Conservation (phyloP, 2,888 invertebrate species). For the Tetranychus truncatus region DNA sequence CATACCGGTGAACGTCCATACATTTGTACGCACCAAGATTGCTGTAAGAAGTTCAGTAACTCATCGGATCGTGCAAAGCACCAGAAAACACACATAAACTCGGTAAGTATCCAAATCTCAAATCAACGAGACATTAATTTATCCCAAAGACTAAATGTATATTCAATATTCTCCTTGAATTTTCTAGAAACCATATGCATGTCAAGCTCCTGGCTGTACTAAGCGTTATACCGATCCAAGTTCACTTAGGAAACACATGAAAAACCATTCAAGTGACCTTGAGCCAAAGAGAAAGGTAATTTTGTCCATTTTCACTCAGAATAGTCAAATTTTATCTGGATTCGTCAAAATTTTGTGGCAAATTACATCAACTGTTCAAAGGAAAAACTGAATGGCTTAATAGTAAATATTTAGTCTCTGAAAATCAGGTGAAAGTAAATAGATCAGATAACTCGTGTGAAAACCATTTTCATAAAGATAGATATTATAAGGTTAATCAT, state of each 20-base stretch:
- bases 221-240: slow-evolving; percentile 42
- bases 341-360: no score
- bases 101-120: slow-evolving; percentile 46
- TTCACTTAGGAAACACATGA: slow-evolving; percentile 41
- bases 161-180: background rate
- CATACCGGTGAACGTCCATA: slow-evolving; percentile 94
- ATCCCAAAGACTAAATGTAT: background rate
- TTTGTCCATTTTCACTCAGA: no score
- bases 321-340: no score
- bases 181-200: slow-evolving; percentile 40
- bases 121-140: background rate
- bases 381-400: no score
- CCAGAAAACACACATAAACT: slow-evolving; percentile 92
- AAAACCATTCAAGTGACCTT: slow-evolving; percentile 29
- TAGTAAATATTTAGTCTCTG: no score
- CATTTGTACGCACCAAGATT: slow-evolving; percentile 75
- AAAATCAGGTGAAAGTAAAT: no score
- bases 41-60: slow-evolving; percentile 90
- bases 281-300: no score
- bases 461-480: no score
- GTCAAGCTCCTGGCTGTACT: slow-evolving; percentile 37
- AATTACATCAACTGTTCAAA: no score
- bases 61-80: slow-evolving; percentile 96
- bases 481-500: no score
- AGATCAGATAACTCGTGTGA: no score